These are phyloP conservation scores for Bujurquina vittata DNA, from an alignment of 2,113 vertebrate genomes.

Conservation along the genomic window DNA sequence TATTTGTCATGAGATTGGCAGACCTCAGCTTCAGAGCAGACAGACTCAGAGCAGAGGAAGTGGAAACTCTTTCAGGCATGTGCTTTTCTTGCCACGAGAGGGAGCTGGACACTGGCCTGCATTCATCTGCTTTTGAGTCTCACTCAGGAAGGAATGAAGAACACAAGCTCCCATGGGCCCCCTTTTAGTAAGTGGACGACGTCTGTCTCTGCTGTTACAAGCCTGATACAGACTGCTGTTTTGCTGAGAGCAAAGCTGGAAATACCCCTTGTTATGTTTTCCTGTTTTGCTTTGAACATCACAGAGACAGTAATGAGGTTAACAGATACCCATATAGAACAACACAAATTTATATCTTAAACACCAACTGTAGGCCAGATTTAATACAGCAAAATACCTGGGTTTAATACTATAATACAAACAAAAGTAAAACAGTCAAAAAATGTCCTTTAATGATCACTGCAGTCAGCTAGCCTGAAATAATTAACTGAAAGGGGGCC, in stretches of 20 bases:
- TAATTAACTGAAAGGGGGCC: not conserved
- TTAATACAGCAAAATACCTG: not conserved
- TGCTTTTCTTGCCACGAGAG: slow-evolving; percentile 57
- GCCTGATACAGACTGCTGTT: not conserved
- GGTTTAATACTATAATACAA: not conserved
- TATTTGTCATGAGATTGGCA: slow-evolving; percentile 28
- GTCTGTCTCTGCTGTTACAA: slow-evolving; percentile 12
- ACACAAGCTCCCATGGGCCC: slow-evolving; percentile 10
- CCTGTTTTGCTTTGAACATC: slow-evolving; percentile 35
- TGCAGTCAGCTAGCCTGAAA: not conserved
- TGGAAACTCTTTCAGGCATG: not conserved
- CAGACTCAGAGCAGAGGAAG: not conserved
- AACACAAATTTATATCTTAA: slow-evolving; percentile 20
- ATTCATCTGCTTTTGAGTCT: not conserved
- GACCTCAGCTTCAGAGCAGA: not conserved
- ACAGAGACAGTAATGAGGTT: slow-evolving; percentile 18
- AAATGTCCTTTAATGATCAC: not conserved
- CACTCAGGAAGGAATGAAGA: not conserved
- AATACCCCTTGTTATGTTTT: slow-evolving; percentile 30
- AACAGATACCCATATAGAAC: slow-evolving; percentile 17
- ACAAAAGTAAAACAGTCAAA: not conserved
- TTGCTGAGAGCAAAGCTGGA: not conserved
- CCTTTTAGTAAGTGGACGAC: slow-evolving; percentile 9
- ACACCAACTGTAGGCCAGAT: not conserved
- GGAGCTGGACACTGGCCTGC: slow-evolving; percentile 55